Conservation (phyloP, 35 echinoderm and acorn worm genomes). For the Holothuria glaberrima region DNA sequence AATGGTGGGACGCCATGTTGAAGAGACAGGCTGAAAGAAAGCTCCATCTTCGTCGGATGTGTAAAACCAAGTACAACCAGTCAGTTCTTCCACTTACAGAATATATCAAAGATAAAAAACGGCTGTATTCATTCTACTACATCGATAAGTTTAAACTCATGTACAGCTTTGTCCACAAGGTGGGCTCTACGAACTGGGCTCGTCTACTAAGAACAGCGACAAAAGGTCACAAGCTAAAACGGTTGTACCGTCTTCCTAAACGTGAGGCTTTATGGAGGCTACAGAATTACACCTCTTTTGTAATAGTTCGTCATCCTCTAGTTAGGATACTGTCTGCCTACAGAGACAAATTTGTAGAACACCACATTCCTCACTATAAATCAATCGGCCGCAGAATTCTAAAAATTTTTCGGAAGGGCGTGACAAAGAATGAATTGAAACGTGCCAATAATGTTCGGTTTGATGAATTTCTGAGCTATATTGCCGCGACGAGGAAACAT, state of each 20-base stretch:
- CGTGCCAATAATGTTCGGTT: conserved; percentile 17
- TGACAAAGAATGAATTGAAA: neutral
- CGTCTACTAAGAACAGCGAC: neutral
- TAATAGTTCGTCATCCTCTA: conserved; percentile 42
- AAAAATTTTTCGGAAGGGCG: neutral
- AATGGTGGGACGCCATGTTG: conserved; percentile 11
- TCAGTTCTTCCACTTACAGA: neutral
- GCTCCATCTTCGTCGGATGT: neutral
- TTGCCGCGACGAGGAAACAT: neutral
- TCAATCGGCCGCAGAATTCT: conserved; percentile 16
- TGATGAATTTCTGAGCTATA: conserved; percentile 27
- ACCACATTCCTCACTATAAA: conserved; percentile 46
- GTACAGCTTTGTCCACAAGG: conserved; percentile 40
- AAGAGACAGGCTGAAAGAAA: neutral
- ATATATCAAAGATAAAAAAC: neutral
- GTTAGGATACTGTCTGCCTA: conserved; percentile 26
- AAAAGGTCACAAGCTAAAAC: neutral
- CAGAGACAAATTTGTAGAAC: conserved; percentile 45
- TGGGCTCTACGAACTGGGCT: conserved; percentile 1
- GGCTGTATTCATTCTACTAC: conserved; percentile 1
- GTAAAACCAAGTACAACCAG: neutral
- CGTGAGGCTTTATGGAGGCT: conserved; percentile 7
- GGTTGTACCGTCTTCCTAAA: neutral
- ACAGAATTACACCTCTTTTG: neutral
- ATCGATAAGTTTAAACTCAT: conserved; percentile 17